Percentiles rank a stretch among this genome's conserved stretches.
phyloP scores from a whole-genome alignment of 2,888 invertebrate genomes.

The Drosophila flavopinicola region DNA sequence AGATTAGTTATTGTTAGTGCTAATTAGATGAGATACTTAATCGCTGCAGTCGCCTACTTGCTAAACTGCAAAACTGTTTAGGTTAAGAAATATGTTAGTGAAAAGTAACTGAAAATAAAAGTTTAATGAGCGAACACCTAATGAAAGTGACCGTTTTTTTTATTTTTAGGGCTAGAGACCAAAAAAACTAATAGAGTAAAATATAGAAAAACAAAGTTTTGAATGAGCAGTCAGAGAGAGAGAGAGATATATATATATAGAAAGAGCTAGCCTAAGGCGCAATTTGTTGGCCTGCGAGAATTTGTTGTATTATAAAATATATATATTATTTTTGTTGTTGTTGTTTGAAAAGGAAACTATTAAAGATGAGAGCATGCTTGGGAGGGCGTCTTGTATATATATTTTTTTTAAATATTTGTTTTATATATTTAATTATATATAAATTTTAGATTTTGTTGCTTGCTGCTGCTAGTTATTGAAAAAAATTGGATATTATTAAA shows the following conservation, averaged over 20 bases:
- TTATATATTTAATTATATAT: slow-evolving; percentile 21
- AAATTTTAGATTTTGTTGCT: slow-evolving; percentile 32
- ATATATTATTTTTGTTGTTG: slow-evolving; percentile 37
- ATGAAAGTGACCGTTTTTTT: slow-evolving; percentile 9
- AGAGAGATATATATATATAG: slow-evolving; percentile 6
- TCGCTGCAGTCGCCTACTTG: slow-evolving; percentile 40
- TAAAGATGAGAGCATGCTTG: slow-evolving; percentile 83
- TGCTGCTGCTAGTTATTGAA: slow-evolving; percentile 49
- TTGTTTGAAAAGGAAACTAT: slow-evolving; percentile 59
- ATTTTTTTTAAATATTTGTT: slow-evolving; percentile 32
- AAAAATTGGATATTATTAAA: slow-evolving; percentile 29
- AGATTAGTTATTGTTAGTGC: slow-evolving; percentile 31
- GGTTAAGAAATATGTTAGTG: slow-evolving; percentile 5
- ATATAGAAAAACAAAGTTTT: slow-evolving; percentile 20
- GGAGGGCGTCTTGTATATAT: slow-evolving; percentile 79
- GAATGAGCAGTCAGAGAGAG: slow-evolving; percentile 51
- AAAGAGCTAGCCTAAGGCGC: slow-evolving; percentile 57
- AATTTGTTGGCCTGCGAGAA: slow-evolving; percentile 36
- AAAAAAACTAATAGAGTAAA: slow-evolving; percentile 23
- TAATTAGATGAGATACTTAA: slow-evolving; percentile 38
- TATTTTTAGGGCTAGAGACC: slow-evolving; percentile 1
- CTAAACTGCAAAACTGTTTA: slow-evolving; percentile 36
- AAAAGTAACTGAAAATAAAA: slow-evolving; percentile 8
- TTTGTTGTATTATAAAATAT: slow-evolving; percentile 29
- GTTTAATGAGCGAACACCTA: slow-evolving; percentile 20